A percentile compares a stretch with the other conserved stretches of the same genome.
These are phyloP conservation scores for Rhamnusium bicolor DNA, from an alignment of 2,888 invertebrate genomes.

Conservation along the genomic window DNA sequence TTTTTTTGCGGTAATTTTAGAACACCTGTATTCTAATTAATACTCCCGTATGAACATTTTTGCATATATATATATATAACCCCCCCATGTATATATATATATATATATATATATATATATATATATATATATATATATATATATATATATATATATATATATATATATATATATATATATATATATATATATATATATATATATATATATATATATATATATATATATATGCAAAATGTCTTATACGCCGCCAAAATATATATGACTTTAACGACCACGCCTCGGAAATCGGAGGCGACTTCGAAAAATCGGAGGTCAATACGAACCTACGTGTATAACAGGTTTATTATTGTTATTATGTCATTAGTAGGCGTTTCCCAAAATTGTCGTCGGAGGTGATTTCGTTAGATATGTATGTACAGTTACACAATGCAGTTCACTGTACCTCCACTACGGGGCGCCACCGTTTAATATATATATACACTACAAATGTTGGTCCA, in stretches of 20 bases:
- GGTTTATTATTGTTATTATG: neutral
- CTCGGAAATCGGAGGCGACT: neutral
- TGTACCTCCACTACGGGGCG: neutral
- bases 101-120: too few relatives aligned
- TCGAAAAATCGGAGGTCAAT: neutral
- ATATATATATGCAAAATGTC: neutral
- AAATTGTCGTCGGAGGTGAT: neutral
- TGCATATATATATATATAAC: too few relatives aligned
- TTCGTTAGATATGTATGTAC: neutral
- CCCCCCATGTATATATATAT: too few relatives aligned
- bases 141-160: too few relatives aligned
- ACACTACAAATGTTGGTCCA: neutral
- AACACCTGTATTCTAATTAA: too few relatives aligned
- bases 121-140: too few relatives aligned
- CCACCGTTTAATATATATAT: neutral
- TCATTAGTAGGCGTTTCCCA: neutral
- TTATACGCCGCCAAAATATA: neutral
- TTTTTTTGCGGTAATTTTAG: too few relatives aligned
- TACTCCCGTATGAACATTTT: too few relatives aligned
- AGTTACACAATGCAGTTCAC: neutral
- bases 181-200: conserved; percentile 1
- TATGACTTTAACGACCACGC: neutral
- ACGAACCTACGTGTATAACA: neutral
- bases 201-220: conserved; percentile 1
- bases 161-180: neutral